These are phyloP conservation scores for Matsumyia berberina DNA, from an alignment of 2,888 invertebrate species.

Conservation along the genomic window DNA sequence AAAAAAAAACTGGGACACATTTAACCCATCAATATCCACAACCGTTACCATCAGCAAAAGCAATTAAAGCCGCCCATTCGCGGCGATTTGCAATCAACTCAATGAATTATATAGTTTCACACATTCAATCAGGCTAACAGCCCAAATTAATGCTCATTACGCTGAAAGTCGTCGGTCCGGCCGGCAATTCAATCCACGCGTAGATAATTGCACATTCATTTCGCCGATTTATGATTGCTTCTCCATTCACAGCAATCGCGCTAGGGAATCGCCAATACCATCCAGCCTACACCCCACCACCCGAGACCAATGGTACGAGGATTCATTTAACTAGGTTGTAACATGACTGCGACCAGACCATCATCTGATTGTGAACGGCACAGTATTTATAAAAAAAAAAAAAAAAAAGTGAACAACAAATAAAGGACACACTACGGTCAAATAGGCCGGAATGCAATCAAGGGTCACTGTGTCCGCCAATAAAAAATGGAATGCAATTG, in stretches of 20 bases:
- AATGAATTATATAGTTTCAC: slow-evolving; percentile 60
- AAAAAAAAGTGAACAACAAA: slow-evolving; percentile 7
- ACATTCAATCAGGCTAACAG: slow-evolving; percentile 68
- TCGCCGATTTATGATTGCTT: slow-evolving; percentile 62
- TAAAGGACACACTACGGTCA: slow-evolving; percentile 34
- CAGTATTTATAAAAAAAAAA: slow-evolving; percentile 28
- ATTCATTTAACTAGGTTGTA: slow-evolving; percentile 24
- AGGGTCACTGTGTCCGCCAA: slow-evolving; percentile 48
- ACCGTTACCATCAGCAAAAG: slow-evolving; percentile 21
- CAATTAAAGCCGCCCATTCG: slow-evolving; percentile 55
- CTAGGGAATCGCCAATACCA: slow-evolving; percentile 13
- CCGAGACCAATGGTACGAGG: not conserved
- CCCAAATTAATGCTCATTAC: slow-evolving; percentile 70
- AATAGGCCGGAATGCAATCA: slow-evolving; percentile 61
- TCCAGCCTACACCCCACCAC: not conserved
- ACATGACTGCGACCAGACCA: slow-evolving; percentile 15
- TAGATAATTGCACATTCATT: slow-evolving; percentile 65
- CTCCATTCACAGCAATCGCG: slow-evolving; percentile 1
- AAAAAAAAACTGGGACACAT: no score
- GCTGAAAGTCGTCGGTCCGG: slow-evolving; percentile 45
- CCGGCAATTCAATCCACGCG: slow-evolving; percentile 56
- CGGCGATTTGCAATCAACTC: slow-evolving; percentile 66
- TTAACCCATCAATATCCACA: not conserved
- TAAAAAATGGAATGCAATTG: slow-evolving; percentile 54
- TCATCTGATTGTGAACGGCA: slow-evolving; percentile 55